Conservation (phyloP, 2,888 invertebrate species). For the Acronicta leporina region DNA sequence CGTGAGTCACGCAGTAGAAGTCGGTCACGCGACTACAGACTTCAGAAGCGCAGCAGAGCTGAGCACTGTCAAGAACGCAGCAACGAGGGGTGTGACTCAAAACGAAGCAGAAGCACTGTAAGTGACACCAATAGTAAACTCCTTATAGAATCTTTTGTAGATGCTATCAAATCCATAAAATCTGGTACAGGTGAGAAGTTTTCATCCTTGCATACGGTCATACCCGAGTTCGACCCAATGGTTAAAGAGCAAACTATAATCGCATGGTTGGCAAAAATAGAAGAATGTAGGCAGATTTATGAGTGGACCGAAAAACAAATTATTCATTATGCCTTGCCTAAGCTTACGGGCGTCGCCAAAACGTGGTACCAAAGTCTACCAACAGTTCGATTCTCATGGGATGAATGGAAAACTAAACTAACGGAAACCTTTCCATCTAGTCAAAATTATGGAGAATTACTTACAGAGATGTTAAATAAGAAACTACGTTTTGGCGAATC, state of each 20-base stretch:
- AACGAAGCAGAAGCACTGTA: too few relatives aligned
- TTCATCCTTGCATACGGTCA: not conserved
- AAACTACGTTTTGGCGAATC: slow-evolving; percentile 1
- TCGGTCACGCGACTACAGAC: too few relatives aligned
- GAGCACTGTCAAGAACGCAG: too few relatives aligned
- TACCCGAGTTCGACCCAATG: slow-evolving; percentile 4
- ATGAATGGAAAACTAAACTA: slow-evolving; percentile 3
- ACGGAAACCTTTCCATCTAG: not conserved
- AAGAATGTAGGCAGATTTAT: slow-evolving; percentile 2
- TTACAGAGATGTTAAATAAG: slow-evolving; percentile 5
- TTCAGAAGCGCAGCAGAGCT: too few relatives aligned
- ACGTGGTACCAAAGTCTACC: slow-evolving; percentile 8
- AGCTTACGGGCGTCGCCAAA: slow-evolving; percentile 4
- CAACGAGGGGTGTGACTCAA: too few relatives aligned
- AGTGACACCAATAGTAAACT: too few relatives aligned
- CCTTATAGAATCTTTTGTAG: not conserved
- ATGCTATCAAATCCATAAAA: not conserved
- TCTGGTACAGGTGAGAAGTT: not conserved
- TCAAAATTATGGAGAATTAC: not conserved
- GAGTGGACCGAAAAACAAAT: not conserved
- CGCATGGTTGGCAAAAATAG: not conserved
- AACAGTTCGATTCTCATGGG: not conserved
- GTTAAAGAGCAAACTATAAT: slow-evolving; percentile 3
- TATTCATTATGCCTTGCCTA: slow-evolving; percentile 3
- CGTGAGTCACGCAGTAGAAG: too few relatives aligned